phyloP scores from a whole-genome alignment of 2,797 vertebrate species.

The Cuculus canorus region DNA sequence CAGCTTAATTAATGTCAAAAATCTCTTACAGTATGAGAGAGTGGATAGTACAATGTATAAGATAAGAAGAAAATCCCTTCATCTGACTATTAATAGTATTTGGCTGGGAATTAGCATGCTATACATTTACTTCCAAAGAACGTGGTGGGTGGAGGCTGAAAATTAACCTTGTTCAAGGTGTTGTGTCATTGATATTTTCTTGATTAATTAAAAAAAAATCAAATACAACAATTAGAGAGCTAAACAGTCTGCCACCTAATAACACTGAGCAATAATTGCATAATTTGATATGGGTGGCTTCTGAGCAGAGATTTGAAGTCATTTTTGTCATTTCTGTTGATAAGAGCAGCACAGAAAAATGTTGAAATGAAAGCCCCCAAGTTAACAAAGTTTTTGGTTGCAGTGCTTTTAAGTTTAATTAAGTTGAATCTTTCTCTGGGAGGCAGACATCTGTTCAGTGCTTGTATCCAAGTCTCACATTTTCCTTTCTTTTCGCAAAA shows the following conservation, averaged over 20 bases:
- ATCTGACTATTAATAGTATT: not conserved
- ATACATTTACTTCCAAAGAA: not conserved
- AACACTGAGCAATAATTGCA: not conserved
- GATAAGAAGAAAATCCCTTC: not conserved
- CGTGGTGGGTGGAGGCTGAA: not conserved
- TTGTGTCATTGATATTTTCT: not conserved
- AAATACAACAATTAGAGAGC: not conserved
- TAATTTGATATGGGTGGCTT: not conserved
- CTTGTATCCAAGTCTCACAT: conserved; percentile 23
- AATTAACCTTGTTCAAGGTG: not conserved
- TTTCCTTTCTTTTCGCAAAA: conserved; percentile 26
- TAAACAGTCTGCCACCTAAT: not conserved
- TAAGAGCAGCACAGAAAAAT: not conserved
- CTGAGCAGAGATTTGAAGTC: not conserved
- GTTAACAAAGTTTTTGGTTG: not conserved
- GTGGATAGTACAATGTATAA: not conserved
- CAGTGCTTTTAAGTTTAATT: not conserved
- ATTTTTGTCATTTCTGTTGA: not conserved
- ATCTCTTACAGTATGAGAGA: not conserved
- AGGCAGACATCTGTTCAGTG: not conserved
- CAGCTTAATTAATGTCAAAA: not conserved
- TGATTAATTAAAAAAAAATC: not conserved
- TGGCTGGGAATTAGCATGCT: not conserved
- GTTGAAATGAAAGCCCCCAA: not conserved
- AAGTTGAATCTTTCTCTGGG: not conserved